phyloP scores from a whole-genome alignment of 2,113 vertebrate species.

The Eulemur rufifrons region DNA sequence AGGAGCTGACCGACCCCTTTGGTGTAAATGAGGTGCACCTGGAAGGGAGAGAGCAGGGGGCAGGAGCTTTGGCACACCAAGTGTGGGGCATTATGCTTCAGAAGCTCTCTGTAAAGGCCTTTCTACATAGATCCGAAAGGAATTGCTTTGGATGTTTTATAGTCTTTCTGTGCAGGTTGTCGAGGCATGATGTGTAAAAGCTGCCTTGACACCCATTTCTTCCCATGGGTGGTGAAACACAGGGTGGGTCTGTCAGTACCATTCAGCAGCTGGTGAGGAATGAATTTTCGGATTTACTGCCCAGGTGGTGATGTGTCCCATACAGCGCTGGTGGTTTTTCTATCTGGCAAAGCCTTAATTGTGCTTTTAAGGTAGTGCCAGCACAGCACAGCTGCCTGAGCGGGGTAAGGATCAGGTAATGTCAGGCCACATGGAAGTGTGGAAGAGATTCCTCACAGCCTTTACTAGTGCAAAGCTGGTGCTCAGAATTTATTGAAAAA shows the following conservation, averaged over 20 bases:
- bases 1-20: not conserved
- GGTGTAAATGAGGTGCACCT: not conserved
- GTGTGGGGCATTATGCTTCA: fast-evolving
- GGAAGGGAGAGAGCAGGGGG: not conserved
- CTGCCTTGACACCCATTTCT: not conserved
- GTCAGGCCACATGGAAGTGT: fast-evolving
- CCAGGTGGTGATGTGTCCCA: not conserved
- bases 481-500: not conserved
- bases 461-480: not conserved
- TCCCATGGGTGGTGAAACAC: not conserved
- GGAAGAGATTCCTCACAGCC: not conserved
- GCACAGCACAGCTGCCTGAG: not conserved
- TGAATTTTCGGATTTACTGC: too few relatives aligned
- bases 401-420: not conserved
- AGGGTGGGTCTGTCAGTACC: not conserved
- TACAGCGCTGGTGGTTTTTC: not conserved
- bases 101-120: not conserved
- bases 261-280: not conserved
- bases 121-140: fast-evolving
- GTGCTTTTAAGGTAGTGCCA: not conserved
- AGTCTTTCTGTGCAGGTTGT: not conserved
- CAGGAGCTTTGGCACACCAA: fast-evolving
- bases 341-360: not conserved
- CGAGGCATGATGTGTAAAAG: not conserved
- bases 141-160: not conserved